Evolutionary conservation across 2,113 vertebrate genomes (phyloP).

Genomic region (Anser brachyrhynchus): DNA sequence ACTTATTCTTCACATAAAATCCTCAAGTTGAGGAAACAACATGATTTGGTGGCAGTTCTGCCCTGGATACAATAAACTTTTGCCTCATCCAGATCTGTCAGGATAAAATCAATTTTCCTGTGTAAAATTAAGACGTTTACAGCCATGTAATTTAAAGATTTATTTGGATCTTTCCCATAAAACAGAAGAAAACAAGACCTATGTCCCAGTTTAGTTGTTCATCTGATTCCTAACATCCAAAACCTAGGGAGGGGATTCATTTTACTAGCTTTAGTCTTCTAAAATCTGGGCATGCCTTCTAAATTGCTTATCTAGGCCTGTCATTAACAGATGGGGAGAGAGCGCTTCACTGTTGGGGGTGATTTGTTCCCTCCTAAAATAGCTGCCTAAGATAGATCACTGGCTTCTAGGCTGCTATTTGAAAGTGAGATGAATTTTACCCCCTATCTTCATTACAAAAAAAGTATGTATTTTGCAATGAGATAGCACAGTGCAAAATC

Average conservation of each 20-base stretch:
- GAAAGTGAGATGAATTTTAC: constrained; percentile 10
- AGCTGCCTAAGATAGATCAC: constrained; percentile 12
- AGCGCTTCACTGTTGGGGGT: constrained; percentile 44
- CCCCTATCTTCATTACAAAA: neutral
- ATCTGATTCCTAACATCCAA: neutral
- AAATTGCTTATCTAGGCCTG: constrained; percentile 40
- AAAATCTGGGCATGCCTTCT: constrained; percentile 32
- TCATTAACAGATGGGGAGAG: constrained; percentile 66
- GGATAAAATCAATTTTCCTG: neutral
- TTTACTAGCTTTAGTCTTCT: constrained; percentile 1
- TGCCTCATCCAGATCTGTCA: neutral
- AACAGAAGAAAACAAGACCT: neutral
- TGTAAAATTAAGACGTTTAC: neutral
- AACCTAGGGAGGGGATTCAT: neutral
- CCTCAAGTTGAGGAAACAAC: neutral
- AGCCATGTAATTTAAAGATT: neutral
- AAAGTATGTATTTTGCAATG: neutral
- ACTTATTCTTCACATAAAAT: neutral
- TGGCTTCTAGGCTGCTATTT: constrained; percentile 39
- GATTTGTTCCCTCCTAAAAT: constrained; percentile 61
- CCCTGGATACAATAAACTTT: neutral
- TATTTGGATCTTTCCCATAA: neutral
- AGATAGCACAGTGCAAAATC: neutral
- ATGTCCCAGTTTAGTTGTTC: neutral
- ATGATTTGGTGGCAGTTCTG: neutral